phyloP scores from a whole-genome alignment of 2,797 vertebrate species.

The Poecilia picta region DNA sequence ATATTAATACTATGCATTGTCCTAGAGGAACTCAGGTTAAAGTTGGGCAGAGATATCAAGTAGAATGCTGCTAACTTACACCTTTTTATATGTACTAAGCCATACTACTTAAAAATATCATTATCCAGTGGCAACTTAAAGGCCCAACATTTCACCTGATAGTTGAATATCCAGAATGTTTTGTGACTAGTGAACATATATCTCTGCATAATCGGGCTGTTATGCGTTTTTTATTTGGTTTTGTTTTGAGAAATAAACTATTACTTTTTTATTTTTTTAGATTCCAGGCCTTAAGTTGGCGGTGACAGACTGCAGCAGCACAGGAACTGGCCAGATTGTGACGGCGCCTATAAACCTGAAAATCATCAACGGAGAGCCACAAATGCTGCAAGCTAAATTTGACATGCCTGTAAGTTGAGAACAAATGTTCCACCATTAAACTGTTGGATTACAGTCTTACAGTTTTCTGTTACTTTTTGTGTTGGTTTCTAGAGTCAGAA shows the following conservation, averaged over 20 bases:
- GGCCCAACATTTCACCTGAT: neutral
- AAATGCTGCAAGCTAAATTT: conserved; percentile 81
- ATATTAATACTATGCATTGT: neutral
- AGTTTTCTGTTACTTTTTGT: neutral
- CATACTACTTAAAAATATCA: too few species aligned
- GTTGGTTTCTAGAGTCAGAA: conserved; percentile 78
- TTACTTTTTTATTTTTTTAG: conserved; percentile 63
- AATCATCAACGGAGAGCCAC: conserved; percentile 82
- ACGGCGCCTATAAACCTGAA: conserved; percentile 84
- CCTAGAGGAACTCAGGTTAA: neutral
- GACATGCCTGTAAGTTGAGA: conserved; percentile 74
- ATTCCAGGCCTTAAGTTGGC: conserved; percentile 77
- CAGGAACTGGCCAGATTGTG: conserved; percentile 84
- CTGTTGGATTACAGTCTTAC: neutral
- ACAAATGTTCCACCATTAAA: neutral
- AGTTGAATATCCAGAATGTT: neutral
- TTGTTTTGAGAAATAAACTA: neutral
- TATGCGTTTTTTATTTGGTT: neutral
- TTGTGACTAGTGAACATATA: neutral
- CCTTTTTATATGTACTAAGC: neutral
- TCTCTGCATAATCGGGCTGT: neutral
- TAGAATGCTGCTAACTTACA: neutral
- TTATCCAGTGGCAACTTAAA: neutral
- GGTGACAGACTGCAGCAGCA: conserved; percentile 85
- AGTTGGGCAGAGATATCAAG: neutral